Conservation (phyloP, 1,140 invertebrate species). For the Onthophagus taurus region DNA sequence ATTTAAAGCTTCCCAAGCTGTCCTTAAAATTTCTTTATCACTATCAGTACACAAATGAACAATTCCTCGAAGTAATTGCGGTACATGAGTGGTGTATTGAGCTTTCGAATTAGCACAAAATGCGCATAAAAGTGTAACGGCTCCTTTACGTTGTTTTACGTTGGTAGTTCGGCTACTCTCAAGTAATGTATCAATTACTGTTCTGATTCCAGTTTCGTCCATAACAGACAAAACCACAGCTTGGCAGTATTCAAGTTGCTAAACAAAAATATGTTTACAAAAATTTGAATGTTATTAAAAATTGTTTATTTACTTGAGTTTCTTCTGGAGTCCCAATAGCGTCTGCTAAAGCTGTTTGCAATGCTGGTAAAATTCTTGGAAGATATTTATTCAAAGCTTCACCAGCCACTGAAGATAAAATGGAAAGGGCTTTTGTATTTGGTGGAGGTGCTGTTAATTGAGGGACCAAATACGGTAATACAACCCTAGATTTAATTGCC, state of each 20-base stretch:
- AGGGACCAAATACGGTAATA: constrained; percentile 91
- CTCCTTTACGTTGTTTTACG: constrained; percentile 58
- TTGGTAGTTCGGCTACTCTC: constrained; percentile 61
- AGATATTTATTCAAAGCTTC: constrained; percentile 88
- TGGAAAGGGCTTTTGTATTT: constrained; percentile 88
- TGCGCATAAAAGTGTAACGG: constrained; percentile 76
- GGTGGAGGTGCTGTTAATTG: constrained; percentile 80
- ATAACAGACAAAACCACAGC: constrained; percentile 83
- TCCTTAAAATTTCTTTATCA: constrained; percentile 72
- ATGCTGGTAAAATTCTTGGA: constrained; percentile 81
- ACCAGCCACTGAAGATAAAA: constrained; percentile 85
- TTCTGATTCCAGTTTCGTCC: constrained; percentile 78
- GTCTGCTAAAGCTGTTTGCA: constrained; percentile 68
- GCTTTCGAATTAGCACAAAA: constrained; percentile 84
- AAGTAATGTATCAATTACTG: constrained; percentile 85
- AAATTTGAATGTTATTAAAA: background rate
- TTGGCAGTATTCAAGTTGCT: constrained; percentile 88
- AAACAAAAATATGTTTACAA: constrained; percentile 14
- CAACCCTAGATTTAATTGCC: constrained; percentile 90
- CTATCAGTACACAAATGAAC: constrained; percentile 75
- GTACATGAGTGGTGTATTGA: constrained; percentile 78
- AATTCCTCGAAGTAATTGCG: constrained; percentile 78
- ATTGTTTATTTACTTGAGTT: constrained; percentile 42
- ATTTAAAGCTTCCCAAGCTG: constrained; percentile 82
- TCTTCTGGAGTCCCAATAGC: constrained; percentile 60